Base-by-base conservation (phyloP, 2,113 vertebrate genomes). In the Tamias sibiricus region DNA sequence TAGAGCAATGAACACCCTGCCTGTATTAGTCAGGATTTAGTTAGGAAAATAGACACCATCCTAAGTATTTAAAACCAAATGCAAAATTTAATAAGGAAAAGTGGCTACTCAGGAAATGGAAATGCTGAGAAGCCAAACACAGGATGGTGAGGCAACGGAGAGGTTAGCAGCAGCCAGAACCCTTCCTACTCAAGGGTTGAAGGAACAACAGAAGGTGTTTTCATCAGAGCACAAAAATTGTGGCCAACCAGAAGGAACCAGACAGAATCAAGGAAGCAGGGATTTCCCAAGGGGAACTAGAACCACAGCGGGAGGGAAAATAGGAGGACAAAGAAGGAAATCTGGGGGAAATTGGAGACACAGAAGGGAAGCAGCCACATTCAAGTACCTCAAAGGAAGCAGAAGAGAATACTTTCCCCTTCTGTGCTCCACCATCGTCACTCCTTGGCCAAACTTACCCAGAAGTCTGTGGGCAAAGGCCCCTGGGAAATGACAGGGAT, bases 11-110 rank as follows among this genome's bases (percentile, higher is more conserved):
- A 82, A 64, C 47, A 35, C 17, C 17, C 28, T 81, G 71, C n/a
- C 72, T 72, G 13, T 72, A 37, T 84, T 85, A 93, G 76, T 87
- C 93, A 94, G 62, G n/a, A 44, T 64, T 87, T 68, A 68, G 79
- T 97, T 75, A 92, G 40, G 75, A 96, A 96, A 94, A 82, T 80
- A 83, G 69, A 95, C 30, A 32, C 79, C 75, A 83, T 76, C 77
- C 77, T 82, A 68, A 16, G 44, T 49, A 52, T 83, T 88, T 42
- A 59, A 35, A 92, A 42, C 76, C 77, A 92, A 97, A 64, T 62
- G 87, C 77, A 28, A 94, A 42, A 59, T 37, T 90, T 81, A 71
- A 62, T 54, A 44, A 82, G 71, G 72, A 94, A 57, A 90, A 88
- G 76, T 59, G 66, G 37, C 76, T 40, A 37, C 57, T 71, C 54